phyloP scores from a whole-genome alignment of 2,888 invertebrate species.

The Linnaemya tessellans region DNA sequence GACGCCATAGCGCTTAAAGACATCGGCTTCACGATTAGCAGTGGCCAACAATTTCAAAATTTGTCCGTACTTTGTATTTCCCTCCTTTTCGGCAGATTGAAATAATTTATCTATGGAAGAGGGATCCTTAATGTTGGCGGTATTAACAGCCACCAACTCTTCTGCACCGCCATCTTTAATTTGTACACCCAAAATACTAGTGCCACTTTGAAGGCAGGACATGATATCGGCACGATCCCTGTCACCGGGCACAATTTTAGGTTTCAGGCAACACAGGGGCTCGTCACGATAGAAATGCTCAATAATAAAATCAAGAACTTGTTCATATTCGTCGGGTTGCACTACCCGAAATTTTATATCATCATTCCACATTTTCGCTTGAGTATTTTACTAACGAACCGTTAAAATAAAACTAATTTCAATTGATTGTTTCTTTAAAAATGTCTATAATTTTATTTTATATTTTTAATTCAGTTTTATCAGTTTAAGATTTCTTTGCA shows the following conservation, averaged over 20 bases:
- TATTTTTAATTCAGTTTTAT: slow-evolving; percentile 9
- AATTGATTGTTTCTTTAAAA: not conserved
- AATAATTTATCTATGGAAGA: slow-evolving; percentile 32
- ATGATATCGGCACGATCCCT: slow-evolving; percentile 19
- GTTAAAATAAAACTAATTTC: not conserved
- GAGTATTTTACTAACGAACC: not conserved
- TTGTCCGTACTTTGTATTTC: slow-evolving; percentile 48
- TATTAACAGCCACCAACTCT: slow-evolving; percentile 42
- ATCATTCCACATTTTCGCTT: slow-evolving; percentile 37
- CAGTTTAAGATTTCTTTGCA: slow-evolving; percentile 13
- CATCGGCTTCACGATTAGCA: slow-evolving; percentile 30
- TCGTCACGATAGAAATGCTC: slow-evolving; percentile 48
- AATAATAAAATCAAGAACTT: slow-evolving; percentile 33
- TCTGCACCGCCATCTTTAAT: slow-evolving; percentile 36
- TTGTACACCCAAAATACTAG: slow-evolving; percentile 41
- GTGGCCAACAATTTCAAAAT: slow-evolving; percentile 43
- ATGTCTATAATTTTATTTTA: not conserved
- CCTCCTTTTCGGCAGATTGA: not conserved
- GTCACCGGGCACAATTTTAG: slow-evolving; percentile 21
- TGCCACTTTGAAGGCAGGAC: slow-evolving; percentile 29
- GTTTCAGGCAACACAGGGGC: slow-evolving; percentile 19
- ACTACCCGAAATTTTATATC: slow-evolving; percentile 46
- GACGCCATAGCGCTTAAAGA: slow-evolving; percentile 55
- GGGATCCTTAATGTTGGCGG: slow-evolving; percentile 19
- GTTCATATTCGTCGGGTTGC: slow-evolving; percentile 29